Base-by-base conservation (phyloP, 2,113 vertebrate species). In the Tiliqua scincoides region DNA sequence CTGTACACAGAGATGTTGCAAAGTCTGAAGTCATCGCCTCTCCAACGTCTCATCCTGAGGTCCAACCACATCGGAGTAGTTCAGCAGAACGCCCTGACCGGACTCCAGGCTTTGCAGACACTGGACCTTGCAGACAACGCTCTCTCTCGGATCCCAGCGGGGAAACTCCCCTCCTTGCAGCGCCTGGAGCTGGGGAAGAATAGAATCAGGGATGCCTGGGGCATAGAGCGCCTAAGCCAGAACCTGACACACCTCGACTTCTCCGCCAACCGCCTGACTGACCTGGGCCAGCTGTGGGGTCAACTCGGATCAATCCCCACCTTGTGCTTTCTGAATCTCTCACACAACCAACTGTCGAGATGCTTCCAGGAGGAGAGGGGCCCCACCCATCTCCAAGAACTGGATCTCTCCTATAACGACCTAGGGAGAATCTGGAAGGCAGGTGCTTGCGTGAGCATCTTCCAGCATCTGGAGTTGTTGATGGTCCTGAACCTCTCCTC, bases 371-470 rank as follows among this genome's bases (percentile, higher is more conserved):
- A 6, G 2, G 1, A 5, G 6, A 6, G 71, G 18, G 76, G 52
- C 4, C 82, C 68, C 1, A 57, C 48, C 7, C 48, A 40, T 1
- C 72, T 93, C 3, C 35, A 35, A 6, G 32, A 77, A 14, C 75
- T 93, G n/a, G 91, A 93, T 43, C 73, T 93, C 61, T 91, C 89
- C 17, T 63, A 87, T 37, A 93, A 93, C 62, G 3, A 62, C 27
- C 52, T 93, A 32, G 83, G 68, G 35, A 35, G 4, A 0, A 17
- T 89, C 1, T 91, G 91, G 91, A 65, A 65, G 25, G 6, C 6
- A 30, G 83, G 73, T 0, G 27, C 30, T 3, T 93, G 92, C 21
- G 20, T 23, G 67, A 52, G 85, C 30, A 52, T 92, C 71, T 92
- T 93, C 40, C 88, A 80, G 20, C 32, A 78, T 68, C n/a, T 91